These are phyloP conservation scores for Nomada hirtipes DNA, from an alignment of 2,888 invertebrate species.

Conservation along the genomic window DNA sequence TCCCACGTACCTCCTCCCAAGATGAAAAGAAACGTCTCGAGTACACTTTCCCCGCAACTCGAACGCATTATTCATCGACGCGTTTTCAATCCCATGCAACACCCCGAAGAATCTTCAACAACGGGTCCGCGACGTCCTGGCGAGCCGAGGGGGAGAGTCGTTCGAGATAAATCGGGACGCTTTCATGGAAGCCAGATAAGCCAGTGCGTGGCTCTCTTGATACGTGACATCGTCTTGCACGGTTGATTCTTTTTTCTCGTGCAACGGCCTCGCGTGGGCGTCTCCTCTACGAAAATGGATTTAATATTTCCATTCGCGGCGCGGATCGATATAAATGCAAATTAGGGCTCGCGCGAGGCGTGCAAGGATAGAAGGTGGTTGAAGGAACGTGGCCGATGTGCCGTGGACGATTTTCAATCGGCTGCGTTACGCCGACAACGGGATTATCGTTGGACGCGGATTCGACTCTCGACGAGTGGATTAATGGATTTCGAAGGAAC, in stretches of 20 bases:
- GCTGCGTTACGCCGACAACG: slow-evolving; percentile 48
- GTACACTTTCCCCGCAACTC: not conserved
- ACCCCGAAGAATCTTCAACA: slow-evolving; percentile 10
- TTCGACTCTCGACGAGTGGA: slow-evolving; percentile 57
- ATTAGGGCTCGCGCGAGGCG: slow-evolving; percentile 64
- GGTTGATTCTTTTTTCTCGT: slow-evolving; percentile 60
- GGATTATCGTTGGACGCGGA: slow-evolving; percentile 52
- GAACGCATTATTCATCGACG: slow-evolving; percentile 33
- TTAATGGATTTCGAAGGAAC: slow-evolving; percentile 52
- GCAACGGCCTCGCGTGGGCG: slow-evolving; percentile 49
- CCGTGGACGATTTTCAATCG: slow-evolving; percentile 48
- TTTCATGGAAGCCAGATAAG: slow-evolving; percentile 51
- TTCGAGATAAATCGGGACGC: slow-evolving; percentile 52
- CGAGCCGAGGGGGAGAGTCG: not conserved
- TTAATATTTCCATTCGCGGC: slow-evolving; percentile 76
- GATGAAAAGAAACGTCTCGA: no score
- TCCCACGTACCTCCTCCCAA: no score
- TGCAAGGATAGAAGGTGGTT: slow-evolving; percentile 7
- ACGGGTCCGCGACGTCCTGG: slow-evolving; percentile 6
- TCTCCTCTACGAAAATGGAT: slow-evolving; percentile 71
- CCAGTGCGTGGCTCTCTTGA: slow-evolving; percentile 21
- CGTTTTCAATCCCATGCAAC: slow-evolving; percentile 15
- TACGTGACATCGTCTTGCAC: slow-evolving; percentile 61
- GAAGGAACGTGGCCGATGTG: slow-evolving; percentile 55
- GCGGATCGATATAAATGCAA: slow-evolving; percentile 80